Evolutionary conservation across 2,888 invertebrate genomes (phyloP), one percentile per base, ranked within the genome.

Genomic region (Dicranocentrus wangi): DNA sequence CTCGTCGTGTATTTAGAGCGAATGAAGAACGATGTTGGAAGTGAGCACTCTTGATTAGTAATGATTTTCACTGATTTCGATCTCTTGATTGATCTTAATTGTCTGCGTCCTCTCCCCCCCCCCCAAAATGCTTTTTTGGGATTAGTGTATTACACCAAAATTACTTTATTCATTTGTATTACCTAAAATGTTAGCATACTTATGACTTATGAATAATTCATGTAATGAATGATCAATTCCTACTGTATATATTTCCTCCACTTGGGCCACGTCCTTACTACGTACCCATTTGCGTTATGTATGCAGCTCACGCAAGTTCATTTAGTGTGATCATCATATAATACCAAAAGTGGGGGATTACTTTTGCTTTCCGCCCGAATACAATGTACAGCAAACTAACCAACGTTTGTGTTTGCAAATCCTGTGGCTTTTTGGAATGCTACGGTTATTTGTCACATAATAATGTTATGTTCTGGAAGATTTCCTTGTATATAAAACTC

Each of bases 1-100:
- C 10, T 58, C 25, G 25, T n/a, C n/a, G 25, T 63, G 47, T 72
- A 61, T 72, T 61, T 21, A 61, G 61, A 61, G 60, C 61, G 72
- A 72, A 61, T 27, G 27, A 72, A 61, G 19, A 58, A 60, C 8
- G 58, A 60, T 23, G 25, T 21, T 23, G 58, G 25, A 58, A 27
- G 51, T 17, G 51, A 3, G 17, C 15, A 25, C 7, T 2, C 5
- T 60, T 58, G 39, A 47, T 71, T 51, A 51, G 51, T n/a, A 51
- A 51, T 51, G 39, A 39, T 39, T 39, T 39, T 39, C 39, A 39
- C 7, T 39, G 39, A 39, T 39, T 8, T n/a, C 13, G 13, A 43
- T 43, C 51, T n/a, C n/a, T 8, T 51, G 51, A 51, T 51, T 51
- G 19, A 51, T 51, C 15, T 19, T 19, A 51, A 51, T 51, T 51